A percentile compares a stretch with the other conserved stretches of the same genome.
phyloP scores from a whole-genome alignment of 2,888 invertebrate genomes.

The Prosapia bicincta region DNA sequence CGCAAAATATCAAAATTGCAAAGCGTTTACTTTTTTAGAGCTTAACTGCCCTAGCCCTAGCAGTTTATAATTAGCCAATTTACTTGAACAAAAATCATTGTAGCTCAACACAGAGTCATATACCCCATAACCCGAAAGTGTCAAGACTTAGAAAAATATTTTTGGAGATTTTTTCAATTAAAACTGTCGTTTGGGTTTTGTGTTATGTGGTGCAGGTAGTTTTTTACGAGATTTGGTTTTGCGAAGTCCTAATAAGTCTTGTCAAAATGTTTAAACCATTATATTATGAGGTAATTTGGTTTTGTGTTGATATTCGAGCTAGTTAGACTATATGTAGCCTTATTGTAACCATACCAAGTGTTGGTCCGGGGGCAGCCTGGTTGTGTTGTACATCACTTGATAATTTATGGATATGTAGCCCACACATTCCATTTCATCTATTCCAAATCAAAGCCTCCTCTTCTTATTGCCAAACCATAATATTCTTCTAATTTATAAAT shows the following conservation, averaged over 20 bases:
- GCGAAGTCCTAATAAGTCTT: constrained; percentile 10
- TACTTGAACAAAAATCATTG: constrained; percentile 11
- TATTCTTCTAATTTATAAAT: constrained; percentile 9
- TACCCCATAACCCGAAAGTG: not conserved
- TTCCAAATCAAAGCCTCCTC: constrained; percentile 7
- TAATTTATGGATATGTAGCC: constrained; percentile 6
- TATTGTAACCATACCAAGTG: constrained; percentile 17
- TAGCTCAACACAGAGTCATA: constrained; percentile 6
- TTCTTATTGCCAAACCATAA: constrained; percentile 6
- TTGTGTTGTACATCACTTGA: constrained; percentile 10
- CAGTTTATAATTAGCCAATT: constrained; percentile 5
- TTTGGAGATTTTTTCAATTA: not conserved
- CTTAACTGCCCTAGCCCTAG: constrained; percentile 2
- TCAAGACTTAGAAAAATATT: not conserved
- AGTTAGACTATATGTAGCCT: constrained; percentile 2
- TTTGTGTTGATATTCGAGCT: constrained; percentile 8
- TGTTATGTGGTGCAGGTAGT: constrained; percentile 6
- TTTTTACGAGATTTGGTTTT: constrained; percentile 11
- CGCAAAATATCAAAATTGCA: not conserved
- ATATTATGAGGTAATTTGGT: not conserved
- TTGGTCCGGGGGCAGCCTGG: constrained; percentile 5
- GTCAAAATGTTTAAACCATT: constrained; percentile 11
- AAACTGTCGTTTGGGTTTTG: constrained; percentile 15
- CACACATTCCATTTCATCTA: constrained; percentile 6
- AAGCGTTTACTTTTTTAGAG: not conserved